These are phyloP conservation scores for Ctenopoma multispine DNA, from an alignment of 2,797 vertebrate species.

Conservation along the genomic window DNA sequence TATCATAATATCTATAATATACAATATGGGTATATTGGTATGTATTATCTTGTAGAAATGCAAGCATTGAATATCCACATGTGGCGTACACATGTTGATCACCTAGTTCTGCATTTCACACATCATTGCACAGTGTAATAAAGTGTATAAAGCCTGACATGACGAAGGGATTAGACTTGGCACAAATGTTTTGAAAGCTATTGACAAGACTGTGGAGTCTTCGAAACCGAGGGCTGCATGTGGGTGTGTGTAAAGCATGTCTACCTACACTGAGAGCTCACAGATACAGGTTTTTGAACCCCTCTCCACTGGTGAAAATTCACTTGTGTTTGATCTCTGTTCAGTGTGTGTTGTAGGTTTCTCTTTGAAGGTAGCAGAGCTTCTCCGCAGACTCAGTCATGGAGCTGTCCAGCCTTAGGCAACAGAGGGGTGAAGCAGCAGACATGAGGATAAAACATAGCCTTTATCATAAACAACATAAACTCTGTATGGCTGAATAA, in stretches of 20 bases:
- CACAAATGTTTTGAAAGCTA: slow-evolving; percentile 53
- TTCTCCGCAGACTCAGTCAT: slow-evolving; percentile 47
- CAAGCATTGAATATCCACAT: slow-evolving; percentile 24
- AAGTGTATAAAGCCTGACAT: slow-evolving; percentile 44
- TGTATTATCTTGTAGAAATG: slow-evolving; percentile 15
- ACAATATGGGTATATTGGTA: background rate
- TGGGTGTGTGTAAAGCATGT: slow-evolving; percentile 51
- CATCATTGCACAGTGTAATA: slow-evolving; percentile 50
- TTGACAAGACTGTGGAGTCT: slow-evolving; percentile 32
- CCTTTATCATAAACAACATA: slow-evolving; percentile 23
- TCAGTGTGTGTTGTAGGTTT: slow-evolving; percentile 52
- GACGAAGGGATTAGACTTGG: slow-evolving; percentile 46
- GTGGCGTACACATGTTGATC: slow-evolving; percentile 41
- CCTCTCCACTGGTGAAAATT: slow-evolving; percentile 44
- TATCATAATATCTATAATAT: background rate
- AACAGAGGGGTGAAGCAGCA: slow-evolving; percentile 24
- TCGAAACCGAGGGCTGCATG: slow-evolving; percentile 43
- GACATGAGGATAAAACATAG: slow-evolving; percentile 23
- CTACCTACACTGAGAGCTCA: slow-evolving; percentile 44
- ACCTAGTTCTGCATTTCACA: slow-evolving; percentile 50
- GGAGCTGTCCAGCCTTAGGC: slow-evolving; percentile 51
- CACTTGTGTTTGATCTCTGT: slow-evolving; percentile 60
- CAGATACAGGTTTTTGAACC: slow-evolving; percentile 47
- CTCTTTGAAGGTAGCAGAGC: slow-evolving; percentile 67
- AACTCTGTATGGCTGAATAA: slow-evolving; percentile 14